Evolutionary conservation across 2,888 invertebrate species (phyloP), one percentile per base, ranked within the genome.

Genomic region (Drosophila koepferae): DNA sequence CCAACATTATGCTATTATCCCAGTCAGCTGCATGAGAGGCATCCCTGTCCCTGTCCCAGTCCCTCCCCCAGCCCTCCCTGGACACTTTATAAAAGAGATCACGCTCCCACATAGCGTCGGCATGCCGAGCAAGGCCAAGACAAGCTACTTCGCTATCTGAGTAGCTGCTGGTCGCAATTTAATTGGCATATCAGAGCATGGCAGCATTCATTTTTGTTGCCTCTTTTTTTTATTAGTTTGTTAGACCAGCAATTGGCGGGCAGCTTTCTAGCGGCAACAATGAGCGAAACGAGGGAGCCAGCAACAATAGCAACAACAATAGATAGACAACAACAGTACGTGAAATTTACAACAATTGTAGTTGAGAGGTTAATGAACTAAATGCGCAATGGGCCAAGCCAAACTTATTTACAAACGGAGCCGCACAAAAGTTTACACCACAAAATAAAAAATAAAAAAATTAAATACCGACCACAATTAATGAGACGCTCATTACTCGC

Each of bases 311-410:
- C 63, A 34, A 41, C 41, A 67, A 61, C 48, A 66, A 53, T 43
- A 53, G 41, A 55, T 34, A 48, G 31, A 71, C 75, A 65, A 68
- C 56, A 74, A 49, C 36, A 69, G 41, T 65, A 69, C 56, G 61
- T 49, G 61, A 87, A 89, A 84, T 77, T 64, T 82, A 86, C 78
- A 89, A 80, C 86, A 86, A 83, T 89, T 86, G 84, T 86, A 86
- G 86, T 87, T 82, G 76, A 81, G 86, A 88, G 86, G 90, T 86
- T 90, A 90, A 86, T 89, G 86, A 86, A 86, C 86, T 74, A 85
- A 89, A 89, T 87, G 82, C 86, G 88, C 90, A 89, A 87, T 84
- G 86, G 86, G 86, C 90, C 85, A 89, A 87, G 82, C 88, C 85
- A 89, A 87, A 74, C 73, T 82, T 84, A 76, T 75, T 89, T 70